These are phyloP conservation scores for Ectropis crepuscularia DNA, from an alignment of 2,888 invertebrate species.

Conservation along the genomic window DNA sequence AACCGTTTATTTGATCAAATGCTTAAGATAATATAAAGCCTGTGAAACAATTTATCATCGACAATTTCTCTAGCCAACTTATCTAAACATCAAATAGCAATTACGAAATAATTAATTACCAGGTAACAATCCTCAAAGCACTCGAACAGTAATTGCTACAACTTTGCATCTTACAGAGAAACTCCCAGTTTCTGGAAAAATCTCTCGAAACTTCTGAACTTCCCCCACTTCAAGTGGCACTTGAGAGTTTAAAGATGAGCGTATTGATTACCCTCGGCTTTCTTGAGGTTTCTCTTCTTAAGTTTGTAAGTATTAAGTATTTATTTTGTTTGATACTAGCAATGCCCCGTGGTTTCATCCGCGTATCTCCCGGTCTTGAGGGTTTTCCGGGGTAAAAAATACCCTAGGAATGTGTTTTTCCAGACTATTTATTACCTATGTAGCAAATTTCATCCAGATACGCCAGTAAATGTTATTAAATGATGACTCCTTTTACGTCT, in stretches of 20 bases:
- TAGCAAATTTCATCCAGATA: too few relatives aligned
- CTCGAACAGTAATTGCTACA: conserved; percentile 27
- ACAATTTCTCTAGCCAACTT: neutral
- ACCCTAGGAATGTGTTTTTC: too few relatives aligned
- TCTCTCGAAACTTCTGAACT: conserved; percentile 2
- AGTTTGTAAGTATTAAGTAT: too few relatives aligned
- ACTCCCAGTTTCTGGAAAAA: conserved; percentile 10
- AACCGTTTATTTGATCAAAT: too few relatives aligned
- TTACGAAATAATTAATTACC: conserved; percentile 23
- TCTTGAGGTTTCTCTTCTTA: neutral
- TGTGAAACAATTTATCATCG: neutral
- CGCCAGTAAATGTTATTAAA: too few relatives aligned
- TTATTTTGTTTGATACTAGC: too few relatives aligned
- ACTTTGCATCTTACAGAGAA: conserved; percentile 15
- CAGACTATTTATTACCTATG: too few relatives aligned
- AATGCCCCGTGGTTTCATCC: too few relatives aligned
- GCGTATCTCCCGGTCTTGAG: too few relatives aligned
- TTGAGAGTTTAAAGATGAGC: conserved; percentile 1
- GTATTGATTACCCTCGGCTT: conserved; percentile 5
- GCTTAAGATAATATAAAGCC: too few relatives aligned
- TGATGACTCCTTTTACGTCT: too few relatives aligned
- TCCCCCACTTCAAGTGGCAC: conserved; percentile 12
- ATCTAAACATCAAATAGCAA: conserved; percentile 12
- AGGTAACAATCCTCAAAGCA: conserved; percentile 16
- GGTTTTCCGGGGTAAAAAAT: too few relatives aligned